These are phyloP conservation scores for Passer domesticus DNA, from an alignment of 2,113 vertebrate genomes.

Conservation along the genomic window DNA sequence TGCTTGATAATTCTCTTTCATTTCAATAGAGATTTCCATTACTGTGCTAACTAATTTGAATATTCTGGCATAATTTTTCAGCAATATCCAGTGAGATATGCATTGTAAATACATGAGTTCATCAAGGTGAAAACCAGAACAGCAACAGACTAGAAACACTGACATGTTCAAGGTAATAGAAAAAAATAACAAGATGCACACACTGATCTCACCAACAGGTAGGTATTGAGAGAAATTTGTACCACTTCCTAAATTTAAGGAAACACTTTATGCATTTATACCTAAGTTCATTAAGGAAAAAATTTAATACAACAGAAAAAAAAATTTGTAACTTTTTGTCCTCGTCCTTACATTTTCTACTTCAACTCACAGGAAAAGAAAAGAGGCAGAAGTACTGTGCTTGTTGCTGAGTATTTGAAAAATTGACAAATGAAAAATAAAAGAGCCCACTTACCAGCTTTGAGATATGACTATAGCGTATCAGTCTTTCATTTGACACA, in stretches of 20 bases:
- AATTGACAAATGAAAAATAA: slow-evolving; percentile 26
- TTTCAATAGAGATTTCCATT: neutral
- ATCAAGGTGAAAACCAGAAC: neutral
- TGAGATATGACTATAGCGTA: neutral
- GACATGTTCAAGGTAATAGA: neutral
- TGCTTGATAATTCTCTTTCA: neutral
- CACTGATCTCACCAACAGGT: neutral
- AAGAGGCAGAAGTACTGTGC: neutral
- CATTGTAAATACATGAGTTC: neutral
- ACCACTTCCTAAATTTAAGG: rapidly evolving
- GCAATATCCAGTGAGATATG: neutral
- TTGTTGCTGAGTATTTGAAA: neutral
- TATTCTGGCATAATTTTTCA: neutral
- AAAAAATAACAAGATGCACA: neutral
- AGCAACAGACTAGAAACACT: neutral
- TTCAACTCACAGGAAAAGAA: neutral
- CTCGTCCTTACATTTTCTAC: neutral
- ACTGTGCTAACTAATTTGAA: rapidly evolving
- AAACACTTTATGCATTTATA: neutral
- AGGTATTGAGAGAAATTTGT: neutral
- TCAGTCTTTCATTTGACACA: neutral
- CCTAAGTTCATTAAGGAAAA: neutral
- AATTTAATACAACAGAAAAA: neutral
- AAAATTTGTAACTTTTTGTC: neutral
- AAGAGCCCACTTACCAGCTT: neutral